Evolutionary conservation across 1,140 invertebrate species (phyloP).

Genomic region (Trachelipus rathkii): DNA sequence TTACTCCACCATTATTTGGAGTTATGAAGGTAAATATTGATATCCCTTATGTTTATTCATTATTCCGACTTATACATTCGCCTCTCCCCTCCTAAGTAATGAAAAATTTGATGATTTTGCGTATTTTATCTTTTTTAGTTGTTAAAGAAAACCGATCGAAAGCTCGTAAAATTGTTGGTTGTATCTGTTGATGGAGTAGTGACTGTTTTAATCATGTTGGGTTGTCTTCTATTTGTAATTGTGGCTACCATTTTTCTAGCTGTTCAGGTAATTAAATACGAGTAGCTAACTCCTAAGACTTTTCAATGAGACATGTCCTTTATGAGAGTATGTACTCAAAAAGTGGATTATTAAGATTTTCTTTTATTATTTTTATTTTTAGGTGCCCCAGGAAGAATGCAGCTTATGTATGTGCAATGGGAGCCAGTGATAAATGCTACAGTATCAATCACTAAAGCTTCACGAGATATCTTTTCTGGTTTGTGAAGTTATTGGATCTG

Average conservation of each 20-base stretch:
- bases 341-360: too few species aligned
- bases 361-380: too few species aligned
- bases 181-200: constrained; percentile 58
- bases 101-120: background rate
- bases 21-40: constrained; percentile 47
- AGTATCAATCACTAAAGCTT: too few species aligned
- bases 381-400: too few species aligned
- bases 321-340: too few species aligned
- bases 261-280: constrained; percentile 55
- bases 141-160: constrained; percentile 48
- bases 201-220: constrained; percentile 45
- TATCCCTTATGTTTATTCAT: background rate
- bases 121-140: constrained; percentile 28
- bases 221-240: constrained; percentile 49
- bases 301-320: too few species aligned
- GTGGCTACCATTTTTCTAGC: constrained; percentile 59
- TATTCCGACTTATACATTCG: too few species aligned
- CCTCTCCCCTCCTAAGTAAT: background rate
- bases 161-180: constrained; percentile 60
- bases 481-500: too few species aligned
- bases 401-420: too few species aligned
- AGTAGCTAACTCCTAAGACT: constrained; percentile 11
- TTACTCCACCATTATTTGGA: constrained; percentile 56
- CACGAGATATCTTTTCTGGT: too few species aligned
- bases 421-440: too few species aligned